Base-by-base conservation (phyloP, 2,113 vertebrate genomes). In the Ranitomeya imitator region DNA sequence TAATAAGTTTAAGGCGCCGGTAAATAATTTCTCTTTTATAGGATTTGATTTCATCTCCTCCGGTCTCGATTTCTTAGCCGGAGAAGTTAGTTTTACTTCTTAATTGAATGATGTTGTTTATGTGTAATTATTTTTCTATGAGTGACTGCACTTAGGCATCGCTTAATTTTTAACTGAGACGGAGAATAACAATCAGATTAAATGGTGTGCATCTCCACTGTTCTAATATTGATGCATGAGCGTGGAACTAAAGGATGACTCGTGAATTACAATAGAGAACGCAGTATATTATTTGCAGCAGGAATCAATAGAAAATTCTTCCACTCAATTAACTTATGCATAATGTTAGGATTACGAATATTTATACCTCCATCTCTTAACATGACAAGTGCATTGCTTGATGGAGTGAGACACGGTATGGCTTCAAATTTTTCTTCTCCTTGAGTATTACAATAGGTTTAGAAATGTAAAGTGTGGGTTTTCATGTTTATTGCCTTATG, bases 171-270 rank as follows among this genome's bases (percentile, higher is more conserved):
- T 89, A 85, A 85, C 87, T 79, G 87, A 79, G 82, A 85, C 37
- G 10, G 51, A 85, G 82, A 89, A 89, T 89, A 89, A 85, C 82
- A 89, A 89, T 85, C 61, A 79, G 82, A 85, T 79, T 85, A 85
- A 89, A 89, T 89, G 87, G 87, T 89, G 82, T 89, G 87, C 76
- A 89, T 89, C 87, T 65, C 18, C n/a, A 83, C 80, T 84, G n/a
- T 67, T 88, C 60, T 77, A 89, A 89, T 83, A 89, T 85, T 85
- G 71, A 89, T 85, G 87, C 82, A 89, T 85, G 87, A 45, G 74
- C 67, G 73, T 79, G 82, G 81, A 89, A 89, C 57, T 85, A 85
- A 84, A 63, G 86, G 82, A 79, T 79, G 87, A 89, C 81, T 84
- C 59, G 81, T 79, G 87, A 89, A 89, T 89, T 89, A 85, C 73